Conservation (phyloP, 2,113 vertebrate species). For the Amazona guildingii region DNA sequence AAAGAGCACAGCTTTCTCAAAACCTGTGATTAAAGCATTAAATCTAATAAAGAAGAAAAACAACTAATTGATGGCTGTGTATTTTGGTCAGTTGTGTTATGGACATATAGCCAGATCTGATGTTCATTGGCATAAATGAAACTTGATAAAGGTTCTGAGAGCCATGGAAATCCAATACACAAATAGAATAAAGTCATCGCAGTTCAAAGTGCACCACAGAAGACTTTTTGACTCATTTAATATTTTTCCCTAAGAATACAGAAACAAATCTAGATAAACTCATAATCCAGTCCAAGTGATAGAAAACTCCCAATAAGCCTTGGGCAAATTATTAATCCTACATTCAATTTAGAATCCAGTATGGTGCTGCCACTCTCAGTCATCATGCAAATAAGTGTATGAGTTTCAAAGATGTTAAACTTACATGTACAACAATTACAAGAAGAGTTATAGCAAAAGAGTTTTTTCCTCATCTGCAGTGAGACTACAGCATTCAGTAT, state of each 20-base stretch:
- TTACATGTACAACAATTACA: background rate
- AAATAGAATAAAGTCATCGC: background rate
- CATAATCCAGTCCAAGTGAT: background rate
- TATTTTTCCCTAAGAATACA: background rate
- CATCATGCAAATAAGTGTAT: background rate
- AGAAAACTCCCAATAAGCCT: background rate
- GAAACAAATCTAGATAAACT: background rate
- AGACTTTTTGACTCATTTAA: background rate
- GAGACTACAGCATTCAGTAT: background rate
- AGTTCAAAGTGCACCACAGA: background rate
- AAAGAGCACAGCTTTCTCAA: background rate
- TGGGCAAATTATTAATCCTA: slow-evolving; percentile 42
- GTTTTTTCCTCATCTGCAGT: background rate
- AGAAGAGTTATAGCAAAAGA: background rate
- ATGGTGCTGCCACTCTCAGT: slow-evolving; percentile 6
- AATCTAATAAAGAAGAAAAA: background rate
- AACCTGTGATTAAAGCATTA: background rate
- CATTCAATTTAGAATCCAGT: slow-evolving; percentile 52
- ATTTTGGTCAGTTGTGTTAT: background rate
- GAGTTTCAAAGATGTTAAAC: slow-evolving; percentile 26
- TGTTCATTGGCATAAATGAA: background rate
- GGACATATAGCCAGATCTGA: background rate
- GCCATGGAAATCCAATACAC: background rate
- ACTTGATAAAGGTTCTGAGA: background rate
- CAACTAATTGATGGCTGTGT: background rate